Evolutionary conservation across 2,797 vertebrate species (phyloP), one percentile per base, ranked within the genome.

Genomic region (Pantherophis vulpinus): DNA sequence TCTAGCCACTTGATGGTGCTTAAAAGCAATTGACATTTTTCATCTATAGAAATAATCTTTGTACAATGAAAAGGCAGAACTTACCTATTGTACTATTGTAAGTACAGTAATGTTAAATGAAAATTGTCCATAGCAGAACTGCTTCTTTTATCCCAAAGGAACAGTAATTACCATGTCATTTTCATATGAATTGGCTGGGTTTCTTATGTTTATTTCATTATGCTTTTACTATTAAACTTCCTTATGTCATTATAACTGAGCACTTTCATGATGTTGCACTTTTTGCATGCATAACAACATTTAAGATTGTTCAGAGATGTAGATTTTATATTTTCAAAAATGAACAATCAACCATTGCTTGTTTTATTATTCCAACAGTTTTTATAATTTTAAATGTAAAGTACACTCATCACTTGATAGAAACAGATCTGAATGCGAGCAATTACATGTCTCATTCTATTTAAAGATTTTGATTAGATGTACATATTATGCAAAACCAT

Each of bases 1-100:
- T 88, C 12, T 74, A 56, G 58, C 86, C 86, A 92, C 91, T 92
- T 74, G 61, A 92, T 88, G 55, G 87, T 92, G 86, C 61, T 59
- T 92, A 55, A 92, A 92, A 47, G 61, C 61, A 92, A 70, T 70
- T 42, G 23, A n/a, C 61, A 92, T 91, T 58, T 66, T 88, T 88
- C 32, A 92, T 32, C 86, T 70, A 54, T 70, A 37, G 32, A 12
- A 20, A 32, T 60, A 32, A 54, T 14, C 79, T 61, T 9, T 89
- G 59, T 29, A 27, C 32, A 18, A 4, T 51, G 14, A 14, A 51
- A 79, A 23, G 63, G 56, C 55, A 61, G 54, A 51, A n/a, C 18
- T 11, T 66, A 86, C 13, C 66, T 37, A 51, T 42, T 27, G 11
- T 59, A 56, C 16, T 59, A 37, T 47, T 6, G 4, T 47, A 51